These are phyloP conservation scores for Heliconius congener DNA, from an alignment of 1,140 invertebrate genomes.

Conservation along the genomic window DNA sequence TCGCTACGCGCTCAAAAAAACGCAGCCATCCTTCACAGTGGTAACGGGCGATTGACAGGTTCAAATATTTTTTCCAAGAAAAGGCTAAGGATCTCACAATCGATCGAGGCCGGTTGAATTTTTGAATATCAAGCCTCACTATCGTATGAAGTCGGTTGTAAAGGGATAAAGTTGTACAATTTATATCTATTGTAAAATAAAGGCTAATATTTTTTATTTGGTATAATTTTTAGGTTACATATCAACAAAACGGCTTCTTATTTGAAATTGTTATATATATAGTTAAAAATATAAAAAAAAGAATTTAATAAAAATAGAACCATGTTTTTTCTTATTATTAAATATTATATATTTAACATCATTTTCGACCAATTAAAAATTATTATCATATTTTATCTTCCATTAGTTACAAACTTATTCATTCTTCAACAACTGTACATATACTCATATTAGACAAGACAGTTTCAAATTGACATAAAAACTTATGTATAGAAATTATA, in stretches of 20 bases:
- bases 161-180: neutral
- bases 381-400: neutral
- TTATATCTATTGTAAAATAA: neutral
- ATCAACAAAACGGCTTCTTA: neutral
- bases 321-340: neutral
- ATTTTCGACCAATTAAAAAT: conserved; percentile 14
- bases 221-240: neutral
- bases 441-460: neutral
- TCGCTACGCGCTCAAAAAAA: no score
- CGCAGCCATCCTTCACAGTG: no score
- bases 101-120: no score
- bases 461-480: neutral
- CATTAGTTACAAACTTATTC: neutral
- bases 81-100: no score
- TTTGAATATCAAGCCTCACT: no score
- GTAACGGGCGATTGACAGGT: no score
- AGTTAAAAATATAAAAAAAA: neutral
- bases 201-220: neutral
- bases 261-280: neutral
- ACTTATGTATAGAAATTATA: neutral
- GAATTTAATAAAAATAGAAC: neutral
- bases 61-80: no score
- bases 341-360: neutral
- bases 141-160: no score
- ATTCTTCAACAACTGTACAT: neutral